Base-by-base conservation (phyloP, 2,888 invertebrate species). In the Strigamia transsilvanica region DNA sequence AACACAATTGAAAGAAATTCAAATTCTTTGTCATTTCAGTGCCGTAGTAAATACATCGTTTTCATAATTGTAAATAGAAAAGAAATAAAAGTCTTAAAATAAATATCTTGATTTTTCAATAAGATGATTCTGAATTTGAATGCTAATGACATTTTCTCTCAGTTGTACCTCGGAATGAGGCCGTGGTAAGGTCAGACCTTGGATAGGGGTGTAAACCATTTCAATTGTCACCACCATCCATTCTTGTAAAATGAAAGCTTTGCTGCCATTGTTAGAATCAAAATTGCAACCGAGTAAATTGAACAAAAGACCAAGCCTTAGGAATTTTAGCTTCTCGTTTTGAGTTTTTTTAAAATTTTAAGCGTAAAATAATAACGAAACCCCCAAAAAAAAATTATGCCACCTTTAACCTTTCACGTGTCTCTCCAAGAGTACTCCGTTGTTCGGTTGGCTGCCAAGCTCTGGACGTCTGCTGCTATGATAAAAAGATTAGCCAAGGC, bases 351-450 rank as follows among this genome's bases (percentile, higher is more conserved):
- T 32, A 73, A 73, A 56, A 56, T 56, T 73, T 73, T 73, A 73
- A 73, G 73, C 13, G 73, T 73, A 73, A 73, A 73, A n/a, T 32
- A 73, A 15, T 7, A 73, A 73, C 32, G 73, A 73, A 73, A 32
- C 32, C n/a, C n/a, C n/a, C n/a, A 12, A 73, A 73, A 73, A 66
- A 61, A 46, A 46, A 46, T 46, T 66, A 73, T 73, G 73, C 7
- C 73, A 13, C 73, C 73, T 27, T 73, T 27, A 73, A 73, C 73
- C 13, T 73, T 32, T n/a, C 73, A 73, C 32, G 73, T 73, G 23
- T 73, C 73, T 73, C 73, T 73, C 2, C 27, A 73, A 73, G 73
- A 73, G n/a, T 73, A 32, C n/a, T 73, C 73, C 73, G 73, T 73
- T 12, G 73, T 73, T 2, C 73, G 73, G 73, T 27, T 73, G 32